A percentile compares a stretch with the other conserved stretches of the same genome.
phyloP scores from a whole-genome alignment of 2,113 vertebrate genomes.

The Cettia cetti region DNA sequence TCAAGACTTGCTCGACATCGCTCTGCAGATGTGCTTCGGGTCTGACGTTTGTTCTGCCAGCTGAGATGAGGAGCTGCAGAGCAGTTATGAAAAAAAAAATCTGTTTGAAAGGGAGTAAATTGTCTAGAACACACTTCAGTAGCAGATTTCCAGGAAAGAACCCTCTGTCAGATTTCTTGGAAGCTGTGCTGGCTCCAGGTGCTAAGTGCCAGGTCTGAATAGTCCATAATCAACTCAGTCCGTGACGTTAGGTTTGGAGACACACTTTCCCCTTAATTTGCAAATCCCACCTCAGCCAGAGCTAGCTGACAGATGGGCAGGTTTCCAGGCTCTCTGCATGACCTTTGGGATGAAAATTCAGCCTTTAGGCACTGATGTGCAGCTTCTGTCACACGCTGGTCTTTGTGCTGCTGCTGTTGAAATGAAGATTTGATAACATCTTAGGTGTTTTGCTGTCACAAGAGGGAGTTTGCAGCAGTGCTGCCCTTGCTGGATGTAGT shows the following conservation, averaged over 20 bases:
- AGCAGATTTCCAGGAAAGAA: slow-evolving; percentile 44
- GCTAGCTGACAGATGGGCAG: background rate
- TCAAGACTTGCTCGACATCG: rapidly evolving
- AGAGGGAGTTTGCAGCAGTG: background rate
- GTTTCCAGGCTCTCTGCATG: background rate
- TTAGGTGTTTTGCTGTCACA: background rate
- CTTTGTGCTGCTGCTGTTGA: background rate
- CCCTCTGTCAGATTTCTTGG: slow-evolving; percentile 22
- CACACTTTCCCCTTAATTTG: background rate
- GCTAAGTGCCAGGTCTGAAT: background rate
- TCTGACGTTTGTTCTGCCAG: slow-evolving; percentile 7
- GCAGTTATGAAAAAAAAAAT: background rate
- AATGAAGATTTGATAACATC: background rate
- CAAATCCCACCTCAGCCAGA: background rate
- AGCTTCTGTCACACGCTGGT: background rate
- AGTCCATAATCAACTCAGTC: background rate
- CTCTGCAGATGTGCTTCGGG: background rate
- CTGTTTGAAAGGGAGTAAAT: background rate
- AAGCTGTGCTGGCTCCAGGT: background rate
- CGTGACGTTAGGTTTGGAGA: background rate
- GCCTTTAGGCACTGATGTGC: background rate
- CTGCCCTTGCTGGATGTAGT: background rate
- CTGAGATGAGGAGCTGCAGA: slow-evolving; percentile 2
- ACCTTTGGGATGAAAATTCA: background rate
- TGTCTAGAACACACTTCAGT: background rate